A percentile compares a stretch with the other conserved stretches of the same genome.
Conservation (phyloP, 2,797 vertebrate species). For the Sciaenops ocellatus region DNA sequence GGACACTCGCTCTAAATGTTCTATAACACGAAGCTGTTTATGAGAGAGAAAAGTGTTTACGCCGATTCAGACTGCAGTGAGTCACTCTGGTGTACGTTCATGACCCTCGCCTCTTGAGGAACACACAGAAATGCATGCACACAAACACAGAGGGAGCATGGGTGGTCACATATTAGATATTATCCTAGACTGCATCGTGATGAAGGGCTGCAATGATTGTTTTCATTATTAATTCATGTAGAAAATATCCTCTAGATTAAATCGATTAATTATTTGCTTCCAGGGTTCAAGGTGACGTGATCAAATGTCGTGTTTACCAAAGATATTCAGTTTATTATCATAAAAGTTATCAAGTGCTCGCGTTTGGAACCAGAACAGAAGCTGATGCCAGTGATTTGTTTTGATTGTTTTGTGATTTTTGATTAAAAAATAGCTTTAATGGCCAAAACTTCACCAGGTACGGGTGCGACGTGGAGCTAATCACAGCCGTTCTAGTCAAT, state of each 20-base stretch:
- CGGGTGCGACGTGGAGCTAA: no score
- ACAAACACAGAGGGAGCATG: neutral
- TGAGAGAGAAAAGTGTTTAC: conserved; percentile 11
- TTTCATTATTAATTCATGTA: neutral
- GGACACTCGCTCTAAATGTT: neutral
- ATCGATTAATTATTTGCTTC: neutral
- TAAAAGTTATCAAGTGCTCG: neutral
- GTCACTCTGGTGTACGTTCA: conserved; percentile 18
- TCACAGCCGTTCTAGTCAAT: no score
- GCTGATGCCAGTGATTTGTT: neutral
- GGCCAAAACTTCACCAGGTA: no score
- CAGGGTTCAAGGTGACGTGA: neutral
- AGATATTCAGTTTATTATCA: neutral
- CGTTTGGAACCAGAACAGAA: neutral
- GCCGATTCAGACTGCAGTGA: conserved; percentile 24
- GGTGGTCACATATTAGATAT: conserved; percentile 4
- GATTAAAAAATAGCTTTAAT: neutral
- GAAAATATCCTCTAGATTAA: neutral
- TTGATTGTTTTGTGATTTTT: neutral
- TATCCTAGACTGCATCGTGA: neutral
- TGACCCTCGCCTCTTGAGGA: conserved; percentile 7
- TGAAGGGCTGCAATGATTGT: neutral
- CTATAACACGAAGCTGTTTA: neutral
- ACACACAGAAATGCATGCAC: conserved; percentile 10
- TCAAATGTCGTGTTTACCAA: neutral